Percentiles rank a stretch among this genome's conserved stretches.
Evolutionary conservation across 2,113 vertebrate genomes (phyloP).

Genomic region (Seriola quinqueradiata): DNA sequence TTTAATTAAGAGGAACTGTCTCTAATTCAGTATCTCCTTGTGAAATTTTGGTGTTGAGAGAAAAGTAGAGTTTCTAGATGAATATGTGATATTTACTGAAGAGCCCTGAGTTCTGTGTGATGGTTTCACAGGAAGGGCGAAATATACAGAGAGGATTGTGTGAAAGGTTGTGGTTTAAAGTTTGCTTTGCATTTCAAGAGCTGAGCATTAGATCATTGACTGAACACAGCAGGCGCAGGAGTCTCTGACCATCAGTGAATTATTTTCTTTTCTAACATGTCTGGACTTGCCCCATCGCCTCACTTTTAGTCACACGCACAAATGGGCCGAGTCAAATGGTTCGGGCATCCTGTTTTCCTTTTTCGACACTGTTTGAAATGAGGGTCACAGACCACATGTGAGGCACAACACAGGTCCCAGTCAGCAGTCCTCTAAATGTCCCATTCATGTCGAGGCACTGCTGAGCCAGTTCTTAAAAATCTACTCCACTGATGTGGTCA

Average conservation of each 20-base stretch:
- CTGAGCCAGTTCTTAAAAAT: slow-evolving; percentile 68
- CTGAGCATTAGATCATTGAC: slow-evolving; percentile 14
- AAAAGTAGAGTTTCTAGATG: neutral
- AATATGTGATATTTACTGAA: neutral
- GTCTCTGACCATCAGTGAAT: slow-evolving; percentile 40
- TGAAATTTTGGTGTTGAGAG: neutral
- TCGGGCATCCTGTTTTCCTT: slow-evolving; percentile 74
- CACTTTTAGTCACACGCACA: slow-evolving; percentile 66
- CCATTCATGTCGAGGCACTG: slow-evolving; percentile 69
- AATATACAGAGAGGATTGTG: neutral
- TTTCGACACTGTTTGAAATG: slow-evolving; percentile 66
- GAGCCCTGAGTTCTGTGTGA: neutral
- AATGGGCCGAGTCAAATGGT: slow-evolving; percentile 64
- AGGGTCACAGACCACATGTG: slow-evolving; percentile 82
- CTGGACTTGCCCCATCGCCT: slow-evolving; percentile 63
- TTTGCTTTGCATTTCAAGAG: slow-evolving; percentile 36
- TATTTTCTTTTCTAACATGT: slow-evolving; percentile 61
- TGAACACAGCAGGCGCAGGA: slow-evolving; percentile 14
- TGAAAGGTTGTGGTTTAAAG: neutral
- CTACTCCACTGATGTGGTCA: slow-evolving; percentile 78
- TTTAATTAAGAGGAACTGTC: slow-evolving; percentile 19
- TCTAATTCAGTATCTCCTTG: slow-evolving; percentile 11
- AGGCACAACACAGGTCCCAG: slow-evolving; percentile 75
- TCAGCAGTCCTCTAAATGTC: slow-evolving; percentile 78
- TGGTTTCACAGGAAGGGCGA: slow-evolving; percentile 17